These are phyloP conservation scores for Calyptomena viridis DNA, from an alignment of 2,113 vertebrate genomes.

Conservation along the genomic window DNA sequence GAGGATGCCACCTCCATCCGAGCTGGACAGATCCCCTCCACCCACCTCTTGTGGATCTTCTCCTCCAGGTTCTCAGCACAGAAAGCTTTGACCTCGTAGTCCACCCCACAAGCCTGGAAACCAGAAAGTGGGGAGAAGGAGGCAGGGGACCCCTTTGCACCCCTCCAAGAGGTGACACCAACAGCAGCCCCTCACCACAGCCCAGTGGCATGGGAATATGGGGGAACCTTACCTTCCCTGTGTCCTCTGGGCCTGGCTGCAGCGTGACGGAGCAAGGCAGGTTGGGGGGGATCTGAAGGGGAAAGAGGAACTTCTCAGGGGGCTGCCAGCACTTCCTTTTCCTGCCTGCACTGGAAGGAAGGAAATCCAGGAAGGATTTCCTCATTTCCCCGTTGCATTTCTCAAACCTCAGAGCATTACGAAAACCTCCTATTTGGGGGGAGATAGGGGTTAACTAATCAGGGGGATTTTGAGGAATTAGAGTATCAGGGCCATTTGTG, in stretches of 20 bases:
- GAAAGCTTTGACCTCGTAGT: conserved; percentile 96
- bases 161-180: not conserved
- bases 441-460: not conserved
- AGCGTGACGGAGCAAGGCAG: conserved; percentile 93
- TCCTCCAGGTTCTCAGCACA: conserved; percentile 92
- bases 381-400: not conserved
- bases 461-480: not conserved
- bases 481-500: not conserved
- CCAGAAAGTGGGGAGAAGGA: not conserved
- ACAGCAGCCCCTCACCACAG: not conserved
- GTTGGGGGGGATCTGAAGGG: conserved; percentile 87
- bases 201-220: not conserved
- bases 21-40: not conserved
- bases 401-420: not conserved
- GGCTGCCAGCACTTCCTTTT: not conserved
- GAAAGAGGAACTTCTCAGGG: not conserved
- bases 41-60: conserved; percentile 94
- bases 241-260: conserved; percentile 94
- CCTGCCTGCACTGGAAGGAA: not conserved
- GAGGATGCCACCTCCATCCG: rapidly evolving
- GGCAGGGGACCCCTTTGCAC: not conserved
- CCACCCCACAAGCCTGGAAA: conserved; percentile 92
- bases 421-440: not conserved
- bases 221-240: conserved; percentile 83
- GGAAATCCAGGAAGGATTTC: not conserved